Base-by-base conservation (phyloP, 2,888 invertebrate species). In the Ypsolopha scabrella region DNA sequence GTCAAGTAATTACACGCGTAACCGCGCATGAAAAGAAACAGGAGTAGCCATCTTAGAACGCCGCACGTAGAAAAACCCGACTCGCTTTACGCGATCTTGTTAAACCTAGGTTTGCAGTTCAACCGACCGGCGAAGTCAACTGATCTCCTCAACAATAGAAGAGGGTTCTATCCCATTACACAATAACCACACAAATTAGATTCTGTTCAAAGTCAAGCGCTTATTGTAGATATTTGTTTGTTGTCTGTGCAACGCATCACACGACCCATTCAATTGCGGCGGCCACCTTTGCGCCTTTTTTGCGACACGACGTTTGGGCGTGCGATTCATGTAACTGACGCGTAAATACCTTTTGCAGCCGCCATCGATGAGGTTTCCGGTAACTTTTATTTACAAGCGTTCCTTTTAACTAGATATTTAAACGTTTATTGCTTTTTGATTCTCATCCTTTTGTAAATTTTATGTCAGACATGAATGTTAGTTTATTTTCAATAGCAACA, bases 171-270 rank as follows among this genome's bases (percentile, higher is more conserved):
- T 81, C 80, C 65, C 73, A 74, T 83, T 81, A 80, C 82, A 86
- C 83, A 85, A 85, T 83, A 81, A 83, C 80, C 75, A 68, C 75
- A 80, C 80, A 85, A 85, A 85, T 86, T 85, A 85, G 83, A 86
- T 86, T 85, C 80, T 76, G 77, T 75, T 78, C 73, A 79, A 80
- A 86, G 86, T 86, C 83, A 83, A 82, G 75, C 81, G 74, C 73
- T 80, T 70, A 79, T 80, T 81, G 82, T 82, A 71, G 71, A 72
- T 62, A 70, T 72, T 63, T 78, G 75, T 80, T 83, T 81, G 81
- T 80, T 79, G 76, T 75, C 67, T 67, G 68, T 24, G 64, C 68
- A 76, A 76, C 73, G 72, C 68, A 80, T 83, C 74, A 75, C 64
- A 73, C 78, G 76, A 72, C 61, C 71, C 72, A 73, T 71, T 80